Evolutionary conservation across 2,797 vertebrate species (phyloP), one percentile per base, ranked within the genome.

Genomic region (Tamandua tetradactyla): DNA sequence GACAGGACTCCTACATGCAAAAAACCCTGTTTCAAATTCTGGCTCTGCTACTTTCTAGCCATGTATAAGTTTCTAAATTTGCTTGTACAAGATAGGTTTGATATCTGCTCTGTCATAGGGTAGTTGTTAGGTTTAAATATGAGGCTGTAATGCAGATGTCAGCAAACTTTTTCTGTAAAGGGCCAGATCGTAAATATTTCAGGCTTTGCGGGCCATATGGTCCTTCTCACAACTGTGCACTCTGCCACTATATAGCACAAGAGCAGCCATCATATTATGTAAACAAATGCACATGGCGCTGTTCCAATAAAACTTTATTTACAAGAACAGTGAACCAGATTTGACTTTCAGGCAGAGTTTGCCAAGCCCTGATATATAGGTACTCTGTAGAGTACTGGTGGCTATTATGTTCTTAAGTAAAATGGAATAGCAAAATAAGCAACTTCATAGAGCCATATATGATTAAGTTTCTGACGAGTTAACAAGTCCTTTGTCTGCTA

Each of bases 371-470:
- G 32, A 17, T 11, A 6, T 9, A 12, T 1, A n/a, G 25, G 35
- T 14, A 17, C 25, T 52, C 5, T 0, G 1, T 1, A 1, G 10
- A 0, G 3, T 3, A 0, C 1, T n/a, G 14, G 3, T 44, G 4
- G 72, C 32, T 59, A 3, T 7, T 78, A 8, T 14, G 22, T 30
- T 84, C 11, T 22, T 80, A 18, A 59, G 5, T 44, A n/a, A 12
- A 8, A 18, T 40, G 17, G 30, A 49, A 13, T 0, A 30, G 72
- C 32, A 17, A 71, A 52, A 7, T 15, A 3, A 52, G 2, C 42
- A 30, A 1, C 59, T 27, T 49, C 81, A 49, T 37, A 42, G 5
- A 37, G 49, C 61, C 35, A 4, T 2, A 20, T 0, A 5, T 18
- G 35, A 4, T 20, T 30, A 23, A 13, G 25, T 35, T 23, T 85